Base-by-base conservation (phyloP, 2,797 vertebrate genomes). In the Typhlichthys eigenmanni region DNA sequence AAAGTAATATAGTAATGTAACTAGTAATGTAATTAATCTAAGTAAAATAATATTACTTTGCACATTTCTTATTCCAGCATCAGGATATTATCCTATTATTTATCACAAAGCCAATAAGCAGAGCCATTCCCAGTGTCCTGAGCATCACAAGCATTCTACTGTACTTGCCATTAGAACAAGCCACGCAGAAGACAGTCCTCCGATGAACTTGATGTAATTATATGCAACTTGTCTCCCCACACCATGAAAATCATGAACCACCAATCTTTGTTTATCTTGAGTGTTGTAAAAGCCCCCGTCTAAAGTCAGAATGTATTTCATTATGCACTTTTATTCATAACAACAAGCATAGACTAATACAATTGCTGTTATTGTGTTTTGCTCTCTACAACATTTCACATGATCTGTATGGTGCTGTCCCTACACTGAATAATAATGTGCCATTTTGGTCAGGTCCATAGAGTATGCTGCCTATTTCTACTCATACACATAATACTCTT, bases 51-150 rank as follows among this genome's bases (percentile, higher is more conserved):
- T 29, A 29, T 29, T 29, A 29, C 24, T 29, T 29, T 29, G 24
- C 81, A 85, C 72, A 66, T 74, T 70, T 81, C 67, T 60, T n/a
- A 85, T 79, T 79, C 46, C 60, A 50, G 75, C 55, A 70, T 71
- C 70, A 67, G 70, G 62, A 76, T 70, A 29, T 29, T 29, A 29
- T 3, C 68, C 81, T 66, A 82, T 71, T 69, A 66, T 86, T 52
- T 64, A 58, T 82, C 69, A 66, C 80, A 70, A 77, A 82, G 74
- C 71, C 72, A 74, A 72, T 55, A 60, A 75, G 75, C 74, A 55
- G 61, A 79, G 51, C 14, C 55, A 58, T 83, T 77, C 72, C 68
- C 71, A 65, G 78, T 72, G 60, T 74, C 68, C 53, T 62, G 70
- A 65, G 69, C 60, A 16, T 38, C 54, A 6, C 70, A 74, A 58